A percentile compares a stretch with the other conserved stretches of the same genome.
Conservation (phyloP, 2,113 vertebrate genomes). For the Columba janthina region DNA sequence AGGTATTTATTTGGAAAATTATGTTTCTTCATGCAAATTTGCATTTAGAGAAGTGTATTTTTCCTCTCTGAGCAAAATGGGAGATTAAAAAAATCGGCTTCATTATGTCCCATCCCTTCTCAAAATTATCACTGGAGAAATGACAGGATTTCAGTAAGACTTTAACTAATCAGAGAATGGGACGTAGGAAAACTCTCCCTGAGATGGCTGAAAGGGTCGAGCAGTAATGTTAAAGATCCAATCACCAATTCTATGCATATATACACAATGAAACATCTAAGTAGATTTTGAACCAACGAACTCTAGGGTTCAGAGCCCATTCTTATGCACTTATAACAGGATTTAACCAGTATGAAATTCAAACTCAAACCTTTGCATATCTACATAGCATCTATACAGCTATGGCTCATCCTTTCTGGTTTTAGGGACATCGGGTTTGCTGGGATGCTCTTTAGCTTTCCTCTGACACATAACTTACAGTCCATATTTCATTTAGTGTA, state of each 20-base stretch:
- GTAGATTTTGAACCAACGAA: not conserved
- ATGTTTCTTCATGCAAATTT: not conserved
- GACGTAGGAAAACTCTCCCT: not conserved
- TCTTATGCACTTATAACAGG: not conserved
- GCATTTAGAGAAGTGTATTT: not conserved
- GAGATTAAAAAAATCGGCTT: not conserved
- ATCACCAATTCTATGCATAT: not conserved
- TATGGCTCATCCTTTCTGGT: not conserved
- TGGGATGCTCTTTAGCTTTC: not conserved
- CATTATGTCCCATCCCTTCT: not conserved
- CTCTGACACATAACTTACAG: not conserved
- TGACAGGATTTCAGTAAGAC: not conserved
- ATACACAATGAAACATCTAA: not conserved
- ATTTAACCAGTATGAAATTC: not conserved
- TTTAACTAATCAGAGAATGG: not conserved
- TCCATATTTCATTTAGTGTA: not conserved
- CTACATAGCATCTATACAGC: not conserved
- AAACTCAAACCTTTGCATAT: not conserved
- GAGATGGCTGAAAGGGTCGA: not conserved
- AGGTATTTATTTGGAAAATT: not conserved
- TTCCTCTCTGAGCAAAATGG: not conserved
- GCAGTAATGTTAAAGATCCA: not conserved
- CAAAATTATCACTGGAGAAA: not conserved
- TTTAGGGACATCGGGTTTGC: not conserved
- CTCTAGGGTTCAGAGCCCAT: not conserved